Percentiles rank a stretch among this genome's conserved stretches.
Evolutionary conservation across 1,140 invertebrate species (phyloP).

Genomic region (Lepidurus arcticus): DNA sequence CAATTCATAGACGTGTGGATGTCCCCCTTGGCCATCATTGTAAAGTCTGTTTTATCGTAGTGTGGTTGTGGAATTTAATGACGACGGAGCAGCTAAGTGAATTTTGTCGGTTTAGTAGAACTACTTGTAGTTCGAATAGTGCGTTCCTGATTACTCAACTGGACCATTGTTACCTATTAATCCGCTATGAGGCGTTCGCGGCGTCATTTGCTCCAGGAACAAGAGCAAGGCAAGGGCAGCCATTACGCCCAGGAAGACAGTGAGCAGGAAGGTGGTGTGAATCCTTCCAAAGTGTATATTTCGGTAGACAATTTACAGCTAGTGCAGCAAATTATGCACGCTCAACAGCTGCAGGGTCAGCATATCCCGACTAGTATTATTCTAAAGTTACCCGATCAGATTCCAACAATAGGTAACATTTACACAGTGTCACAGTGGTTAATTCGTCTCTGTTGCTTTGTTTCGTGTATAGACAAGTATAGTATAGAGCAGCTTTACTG

Average conservation of each 20-base stretch:
- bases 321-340: conserved; percentile 23
- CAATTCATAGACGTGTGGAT: too few relatives aligned
- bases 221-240: conserved; percentile 1
- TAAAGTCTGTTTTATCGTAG: too few relatives aligned
- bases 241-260: conserved; percentile 12
- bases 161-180: neutral
- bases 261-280: conserved; percentile 17
- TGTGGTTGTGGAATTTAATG: too few relatives aligned
- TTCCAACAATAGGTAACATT: conserved; percentile 33
- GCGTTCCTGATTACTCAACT: neutral
- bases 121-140: too few relatives aligned
- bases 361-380: conserved; percentile 31
- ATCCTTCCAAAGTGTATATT: conserved; percentile 14
- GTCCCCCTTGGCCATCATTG: too few relatives aligned
- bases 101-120: too few relatives aligned
- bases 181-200: conserved; percentile 16
- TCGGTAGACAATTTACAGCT: neutral
- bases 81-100: too few relatives aligned
- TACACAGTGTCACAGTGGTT: neutral
- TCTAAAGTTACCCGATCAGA: conserved; percentile 32
- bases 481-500: neutral
- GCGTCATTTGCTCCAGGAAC: neutral
- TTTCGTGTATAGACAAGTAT: neutral
- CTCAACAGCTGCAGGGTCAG: conserved; percentile 30
- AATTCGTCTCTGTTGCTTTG: neutral